A percentile compares a stretch with the other conserved stretches of the same genome.
phyloP scores from a whole-genome alignment of 2,888 invertebrate genomes.

The Drosophila phalerata region DNA sequence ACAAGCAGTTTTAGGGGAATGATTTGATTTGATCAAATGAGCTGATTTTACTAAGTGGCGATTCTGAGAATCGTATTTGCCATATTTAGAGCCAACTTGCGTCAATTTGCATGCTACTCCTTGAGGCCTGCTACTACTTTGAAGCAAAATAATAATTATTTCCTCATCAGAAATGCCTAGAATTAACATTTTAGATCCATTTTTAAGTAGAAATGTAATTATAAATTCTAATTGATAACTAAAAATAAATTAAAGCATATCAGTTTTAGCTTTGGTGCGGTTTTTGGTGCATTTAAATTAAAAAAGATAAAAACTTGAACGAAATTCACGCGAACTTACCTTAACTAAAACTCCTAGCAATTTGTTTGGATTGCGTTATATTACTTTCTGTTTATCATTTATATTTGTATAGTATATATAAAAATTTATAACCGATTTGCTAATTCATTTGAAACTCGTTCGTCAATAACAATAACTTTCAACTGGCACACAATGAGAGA shows the following conservation, averaged over 20 bases:
- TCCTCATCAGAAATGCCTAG: conserved; percentile 19
- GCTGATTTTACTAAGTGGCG: conserved; percentile 38
- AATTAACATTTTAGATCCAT: conserved; percentile 10
- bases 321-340: conserved; percentile 78
- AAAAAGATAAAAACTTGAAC: conserved; percentile 54
- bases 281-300: conserved; percentile 72
- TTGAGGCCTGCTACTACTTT: conserved; percentile 36
- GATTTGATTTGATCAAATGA: conserved; percentile 47
- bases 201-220: conserved; percentile 8
- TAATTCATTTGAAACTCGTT: conserved; percentile 67
- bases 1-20: conserved; percentile 27
- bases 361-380: conserved; percentile 55
- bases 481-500: conserved; percentile 32
- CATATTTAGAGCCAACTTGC: conserved; percentile 24
- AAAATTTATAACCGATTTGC: conserved; percentile 50
- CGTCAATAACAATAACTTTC: conserved; percentile 37
- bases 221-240: conserved; percentile 23
- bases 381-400: conserved; percentile 38
- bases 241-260: conserved; percentile 44
- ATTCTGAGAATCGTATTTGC: conserved; percentile 22
- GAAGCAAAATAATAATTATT: conserved; percentile 50
- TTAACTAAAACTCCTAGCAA: conserved; percentile 73
- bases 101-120: conserved; percentile 22
- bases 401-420: conserved; percentile 34
- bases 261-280: conserved; percentile 63